Evolutionary conservation across 2,888 invertebrate species (phyloP).

Genomic region (Scaptomyza caliginosa): DNA sequence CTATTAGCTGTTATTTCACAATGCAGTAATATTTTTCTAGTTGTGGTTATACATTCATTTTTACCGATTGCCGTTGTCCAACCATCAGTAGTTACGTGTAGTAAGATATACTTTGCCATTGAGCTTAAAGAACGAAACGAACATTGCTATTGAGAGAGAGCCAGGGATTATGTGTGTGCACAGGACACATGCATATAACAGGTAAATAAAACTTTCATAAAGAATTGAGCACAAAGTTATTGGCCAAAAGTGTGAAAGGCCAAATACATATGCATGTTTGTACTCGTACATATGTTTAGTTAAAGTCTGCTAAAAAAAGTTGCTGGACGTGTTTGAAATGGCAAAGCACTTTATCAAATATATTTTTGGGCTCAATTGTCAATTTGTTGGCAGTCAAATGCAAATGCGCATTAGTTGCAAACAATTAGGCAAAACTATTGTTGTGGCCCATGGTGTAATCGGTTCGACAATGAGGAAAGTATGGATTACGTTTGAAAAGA

Average conservation of each 20-base stretch:
- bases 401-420: constrained; percentile 36
- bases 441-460: constrained; percentile 13
- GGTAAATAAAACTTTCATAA: neutral
- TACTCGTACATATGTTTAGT: too few species aligned
- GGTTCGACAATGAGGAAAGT: neutral
- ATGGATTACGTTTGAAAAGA: neutral
- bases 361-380: neutral
- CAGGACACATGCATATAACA: neutral
- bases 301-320: neutral
- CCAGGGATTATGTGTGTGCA: neutral
- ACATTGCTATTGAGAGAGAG: neutral
- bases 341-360: neutral
- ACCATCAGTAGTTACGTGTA: neutral
- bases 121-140: constrained; percentile 31
- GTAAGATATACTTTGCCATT: constrained; percentile 24
- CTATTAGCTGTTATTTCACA: constrained; percentile 61
- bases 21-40: constrained; percentile 49
- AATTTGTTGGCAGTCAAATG: constrained; percentile 23
- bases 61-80: neutral
- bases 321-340: neutral
- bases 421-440: constrained; percentile 16
- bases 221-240: neutral
- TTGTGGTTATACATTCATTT: constrained; percentile 1
- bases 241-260: neutral
- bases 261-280: too few species aligned